A percentile compares a stretch with the other conserved stretches of the same genome.
These are phyloP conservation scores for Cochlearius cochlearius DNA, from an alignment of 2,113 vertebrate genomes.

Conservation along the genomic window DNA sequence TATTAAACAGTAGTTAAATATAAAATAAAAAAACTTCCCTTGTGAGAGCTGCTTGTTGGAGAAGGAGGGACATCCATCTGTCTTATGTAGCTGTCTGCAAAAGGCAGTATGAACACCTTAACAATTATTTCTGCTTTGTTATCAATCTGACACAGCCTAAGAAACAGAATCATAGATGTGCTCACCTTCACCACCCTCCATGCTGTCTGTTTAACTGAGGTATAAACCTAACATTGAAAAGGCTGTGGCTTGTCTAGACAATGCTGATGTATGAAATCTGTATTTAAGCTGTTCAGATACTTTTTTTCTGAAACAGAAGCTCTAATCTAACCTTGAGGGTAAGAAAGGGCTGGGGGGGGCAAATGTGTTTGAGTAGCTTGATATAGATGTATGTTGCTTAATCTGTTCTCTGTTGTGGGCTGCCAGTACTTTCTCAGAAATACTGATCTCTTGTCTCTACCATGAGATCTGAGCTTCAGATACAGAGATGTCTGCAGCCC, in stretches of 20 bases:
- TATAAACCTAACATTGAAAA: slow-evolving; percentile 67
- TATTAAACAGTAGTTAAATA: neutral
- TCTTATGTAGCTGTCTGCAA: neutral
- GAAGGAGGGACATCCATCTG: neutral
- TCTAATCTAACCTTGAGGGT: slow-evolving; percentile 80
- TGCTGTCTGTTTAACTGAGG: neutral
- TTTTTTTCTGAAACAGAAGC: slow-evolving; percentile 77
- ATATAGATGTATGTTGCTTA: slow-evolving; percentile 77
- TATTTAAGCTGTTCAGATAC: slow-evolving; percentile 83
- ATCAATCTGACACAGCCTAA: neutral
- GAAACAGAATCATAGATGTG: neutral
- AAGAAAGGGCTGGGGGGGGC: slow-evolving; percentile 65
- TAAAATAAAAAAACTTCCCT: neutral
- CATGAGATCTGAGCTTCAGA: slow-evolving; percentile 47
- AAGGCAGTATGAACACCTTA: neutral
- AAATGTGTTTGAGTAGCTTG: slow-evolving; percentile 85
- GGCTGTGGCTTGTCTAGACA: slow-evolving; percentile 46
- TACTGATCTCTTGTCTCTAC: slow-evolving; percentile 27
- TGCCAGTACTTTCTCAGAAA: slow-evolving; percentile 76
- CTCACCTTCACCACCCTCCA: neutral
- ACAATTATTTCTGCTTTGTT: neutral
- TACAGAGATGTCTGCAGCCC: slow-evolving; percentile 74
- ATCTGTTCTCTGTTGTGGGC: slow-evolving; percentile 84
- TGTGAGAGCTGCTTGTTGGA: neutral
- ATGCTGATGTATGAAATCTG: slow-evolving; percentile 80